Evolutionary conservation across 2,888 invertebrate genomes (phyloP).

Genomic region (Cerceris rybyensis): DNA sequence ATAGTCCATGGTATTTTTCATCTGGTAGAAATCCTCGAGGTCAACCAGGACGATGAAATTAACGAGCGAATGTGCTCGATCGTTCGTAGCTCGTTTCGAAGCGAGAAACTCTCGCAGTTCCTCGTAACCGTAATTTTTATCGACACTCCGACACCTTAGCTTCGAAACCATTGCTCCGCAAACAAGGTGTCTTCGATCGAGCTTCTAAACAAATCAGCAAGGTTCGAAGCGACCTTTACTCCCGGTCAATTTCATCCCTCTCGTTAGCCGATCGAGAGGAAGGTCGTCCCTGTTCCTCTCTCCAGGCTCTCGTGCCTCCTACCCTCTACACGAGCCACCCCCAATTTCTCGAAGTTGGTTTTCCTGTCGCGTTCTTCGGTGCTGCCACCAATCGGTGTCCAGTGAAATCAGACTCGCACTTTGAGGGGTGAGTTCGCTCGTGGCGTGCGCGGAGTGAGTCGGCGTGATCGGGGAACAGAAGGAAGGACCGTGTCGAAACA

Average conservation of each 20-base stretch:
- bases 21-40: too few species aligned
- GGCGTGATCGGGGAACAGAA: slow-evolving; percentile 63
- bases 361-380: slow-evolving; percentile 43
- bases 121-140: too few species aligned
- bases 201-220: background rate
- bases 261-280: background rate
- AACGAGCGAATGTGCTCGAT: too few species aligned
- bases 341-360: slow-evolving; percentile 1
- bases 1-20: too few species aligned
- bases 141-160: too few species aligned
- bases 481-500: slow-evolving; percentile 60
- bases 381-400: slow-evolving; percentile 59
- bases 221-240: background rate
- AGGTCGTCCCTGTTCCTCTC: slow-evolving; percentile 7
- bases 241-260: background rate
- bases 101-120: too few species aligned
- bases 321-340: background rate
- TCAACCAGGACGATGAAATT: too few species aligned
- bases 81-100: too few species aligned
- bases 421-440: slow-evolving; percentile 35
- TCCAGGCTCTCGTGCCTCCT: slow-evolving; percentile 1
- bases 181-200: too few species aligned
- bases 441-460: slow-evolving; percentile 53
- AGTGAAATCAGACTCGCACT: slow-evolving; percentile 26
- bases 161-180: too few species aligned